A percentile compares a stretch with the other conserved stretches of the same genome.
Evolutionary conservation across 2,113 vertebrate species (phyloP).

Genomic region (Glaucomys volans): DNA sequence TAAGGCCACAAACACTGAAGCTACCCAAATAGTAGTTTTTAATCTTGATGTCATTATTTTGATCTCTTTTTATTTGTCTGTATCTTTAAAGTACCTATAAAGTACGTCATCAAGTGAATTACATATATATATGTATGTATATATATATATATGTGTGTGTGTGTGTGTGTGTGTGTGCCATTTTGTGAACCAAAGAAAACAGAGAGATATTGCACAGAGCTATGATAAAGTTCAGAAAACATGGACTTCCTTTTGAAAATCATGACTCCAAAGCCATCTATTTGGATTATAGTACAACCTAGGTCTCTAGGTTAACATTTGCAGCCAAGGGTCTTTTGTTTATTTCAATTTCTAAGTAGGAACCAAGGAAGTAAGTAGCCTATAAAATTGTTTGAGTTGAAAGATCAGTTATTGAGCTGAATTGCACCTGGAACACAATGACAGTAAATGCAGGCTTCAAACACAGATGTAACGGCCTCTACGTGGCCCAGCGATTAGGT

Average conservation of each 20-base stretch:
- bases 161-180: no score
- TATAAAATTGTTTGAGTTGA: constrained; percentile 49
- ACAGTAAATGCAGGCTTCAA: constrained; percentile 55
- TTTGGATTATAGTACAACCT: constrained; percentile 47
- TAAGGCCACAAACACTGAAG: background rate
- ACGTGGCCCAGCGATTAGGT: background rate
- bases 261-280: background rate
- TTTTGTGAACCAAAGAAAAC: background rate
- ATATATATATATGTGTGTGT: no score
- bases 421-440: constrained; percentile 42
- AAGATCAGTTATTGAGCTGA: constrained; percentile 57
- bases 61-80: constrained; percentile 36
- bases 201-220: constrained; percentile 31
- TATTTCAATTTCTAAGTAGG: constrained; percentile 55
- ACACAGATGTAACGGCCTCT: constrained; percentile 16
- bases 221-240: constrained; percentile 15
- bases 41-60: constrained; percentile 39
- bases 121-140: no score
- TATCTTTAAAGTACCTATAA: constrained; percentile 48
- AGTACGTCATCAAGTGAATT: constrained; percentile 9
- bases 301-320: constrained; percentile 29
- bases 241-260: constrained; percentile 46
- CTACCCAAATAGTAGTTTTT: background rate
- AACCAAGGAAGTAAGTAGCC: constrained; percentile 41
- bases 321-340: constrained; percentile 35